Evolutionary conservation across 2,113 vertebrate species (phyloP), one percentile per base, ranked within the genome.

Genomic region (Lamprologus sp.): DNA sequence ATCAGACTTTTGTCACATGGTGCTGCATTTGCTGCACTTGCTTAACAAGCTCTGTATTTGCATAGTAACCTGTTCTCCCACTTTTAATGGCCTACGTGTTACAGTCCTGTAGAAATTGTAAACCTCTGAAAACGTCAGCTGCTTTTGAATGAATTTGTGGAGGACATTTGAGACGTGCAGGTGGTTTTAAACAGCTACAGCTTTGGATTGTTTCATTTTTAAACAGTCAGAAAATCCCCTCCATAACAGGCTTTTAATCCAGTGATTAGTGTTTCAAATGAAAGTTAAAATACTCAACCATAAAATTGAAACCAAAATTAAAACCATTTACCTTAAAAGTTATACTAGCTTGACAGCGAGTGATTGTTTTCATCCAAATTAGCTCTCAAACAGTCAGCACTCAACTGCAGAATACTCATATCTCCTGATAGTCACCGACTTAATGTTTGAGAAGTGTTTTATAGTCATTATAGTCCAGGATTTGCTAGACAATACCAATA

Each of bases 21-120:
- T 92, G 82, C 82, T 90, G 53, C 87, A 54, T 90, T 88, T 73
- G 84, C 86, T 87, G 53, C 87, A 58, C 90, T 88, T 73, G 84
- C 86, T 87, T 56, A 90, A 90, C 86, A 84, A 91, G 84, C 82
- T 81, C 83, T 90, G 80, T 60, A 37, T 91, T 92, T 84, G 65
- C 83, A 33, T 90, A 55, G 70, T 92, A 89, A 92, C 84, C 79
- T 68, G 89, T 88, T 92, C 73, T 79, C 80, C 88, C 31, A 65
- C 86, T 89, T 87, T 45, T 53, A 83, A 53, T 42, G 83, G 85
- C 70, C 75, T 15, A 81, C 3, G 1, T 56, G 23, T 81, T 87
- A n/a, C 85, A 45, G 82, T 82, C 56, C 31, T 81, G 84, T 83
- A 21, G 31, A 84, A 63, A 82, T 54, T 90, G 49, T 47, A 84